A percentile compares a stretch with the other conserved stretches of the same genome.
Conservation (phyloP, 2,113 vertebrate genomes). For the Austrofundulus limnaeus region DNA sequence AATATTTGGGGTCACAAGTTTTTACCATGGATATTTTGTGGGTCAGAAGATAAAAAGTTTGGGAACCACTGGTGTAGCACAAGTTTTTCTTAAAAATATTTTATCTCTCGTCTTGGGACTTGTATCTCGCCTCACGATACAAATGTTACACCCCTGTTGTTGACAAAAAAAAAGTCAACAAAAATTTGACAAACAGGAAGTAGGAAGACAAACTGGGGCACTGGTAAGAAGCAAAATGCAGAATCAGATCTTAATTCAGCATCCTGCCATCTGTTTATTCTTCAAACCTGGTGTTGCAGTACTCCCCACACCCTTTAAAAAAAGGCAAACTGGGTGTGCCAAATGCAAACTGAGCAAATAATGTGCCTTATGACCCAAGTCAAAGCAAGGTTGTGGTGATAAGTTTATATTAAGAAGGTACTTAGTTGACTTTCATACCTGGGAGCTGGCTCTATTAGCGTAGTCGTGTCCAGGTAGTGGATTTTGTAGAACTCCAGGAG, state of each 20-base stretch:
- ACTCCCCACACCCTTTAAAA: background rate
- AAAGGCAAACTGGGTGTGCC: background rate
- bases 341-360: background rate
- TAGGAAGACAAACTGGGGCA: no score
- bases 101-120: no score
- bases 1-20: no score
- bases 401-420: no score
- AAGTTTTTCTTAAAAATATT: no score
- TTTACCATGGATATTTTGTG: no score
- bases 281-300: background rate
- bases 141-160: no score
- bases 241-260: background rate
- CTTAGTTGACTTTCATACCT: slow-evolving; percentile 77
- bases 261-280: background rate
- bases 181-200: background rate
- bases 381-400: slow-evolving; percentile 2
- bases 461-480: slow-evolving; percentile 99
- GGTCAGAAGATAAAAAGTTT: no score
- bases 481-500: slow-evolving; percentile 99
- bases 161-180: no score
- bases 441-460: slow-evolving; percentile 93
- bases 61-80: no score
- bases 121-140: no score
- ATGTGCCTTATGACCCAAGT: background rate
- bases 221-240: background rate